These are phyloP conservation scores for Seriola dumerili DNA, from an alignment of 2,113 vertebrate species.

Conservation along the genomic window DNA sequence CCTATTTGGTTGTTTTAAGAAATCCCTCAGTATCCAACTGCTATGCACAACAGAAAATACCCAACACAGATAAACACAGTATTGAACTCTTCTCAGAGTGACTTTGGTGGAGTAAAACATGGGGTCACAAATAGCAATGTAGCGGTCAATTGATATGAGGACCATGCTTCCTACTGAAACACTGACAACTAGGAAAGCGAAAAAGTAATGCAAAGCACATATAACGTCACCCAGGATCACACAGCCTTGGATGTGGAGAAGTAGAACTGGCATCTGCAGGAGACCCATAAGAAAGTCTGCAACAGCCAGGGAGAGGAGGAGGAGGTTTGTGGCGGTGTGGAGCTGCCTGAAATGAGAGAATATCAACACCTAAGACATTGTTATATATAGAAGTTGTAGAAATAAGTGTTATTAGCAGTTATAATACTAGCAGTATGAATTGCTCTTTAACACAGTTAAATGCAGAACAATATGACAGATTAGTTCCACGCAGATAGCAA, in stretches of 20 bases:
- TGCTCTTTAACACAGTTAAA: not conserved
- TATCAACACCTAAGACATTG: not conserved
- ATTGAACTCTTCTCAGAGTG: conserved; percentile 25
- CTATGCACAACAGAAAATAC: not conserved
- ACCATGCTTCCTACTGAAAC: conserved; percentile 15
- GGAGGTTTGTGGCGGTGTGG: conserved; percentile 16
- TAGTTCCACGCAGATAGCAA: too few species aligned
- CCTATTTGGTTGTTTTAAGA: not conserved
- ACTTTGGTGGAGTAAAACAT: conserved; percentile 35
- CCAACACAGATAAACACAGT: conserved; percentile 34
- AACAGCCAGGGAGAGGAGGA: not conserved
- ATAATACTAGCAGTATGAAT: not conserved
- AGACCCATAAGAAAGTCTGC: conserved; percentile 2
- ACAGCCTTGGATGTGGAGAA: not conserved
- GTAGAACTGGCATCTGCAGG: not conserved
- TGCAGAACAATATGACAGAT: not conserved
- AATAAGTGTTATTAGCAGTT: too few species aligned
- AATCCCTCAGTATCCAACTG: not conserved
- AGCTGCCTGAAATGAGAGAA: not conserved
- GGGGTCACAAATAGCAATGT: conserved; percentile 26
- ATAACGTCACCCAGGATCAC: not conserved
- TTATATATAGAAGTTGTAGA: not conserved
- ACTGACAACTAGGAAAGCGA: not conserved
- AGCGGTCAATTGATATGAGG: conserved; percentile 10
- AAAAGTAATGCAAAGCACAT: not conserved